A percentile compares a stretch with the other conserved stretches of the same genome.
These are phyloP conservation scores for Chrysochloris asiatica DNA, from an alignment of 2,113 vertebrate genomes.

Conservation along the genomic window DNA sequence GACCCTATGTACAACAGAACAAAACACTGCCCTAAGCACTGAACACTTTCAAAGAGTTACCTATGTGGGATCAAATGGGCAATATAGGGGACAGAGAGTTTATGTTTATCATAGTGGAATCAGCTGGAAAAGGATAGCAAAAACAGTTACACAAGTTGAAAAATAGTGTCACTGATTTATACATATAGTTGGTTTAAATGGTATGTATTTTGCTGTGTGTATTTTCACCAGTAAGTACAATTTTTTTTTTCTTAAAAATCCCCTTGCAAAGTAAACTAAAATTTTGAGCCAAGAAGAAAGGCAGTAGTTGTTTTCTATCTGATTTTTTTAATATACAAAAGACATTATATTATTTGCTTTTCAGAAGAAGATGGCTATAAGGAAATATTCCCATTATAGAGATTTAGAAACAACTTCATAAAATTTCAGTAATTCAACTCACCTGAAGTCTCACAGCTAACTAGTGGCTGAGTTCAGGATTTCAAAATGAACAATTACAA, in stretches of 20 bases:
- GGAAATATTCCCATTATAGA: neutral
- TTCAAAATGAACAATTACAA: neutral
- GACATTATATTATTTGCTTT: neutral
- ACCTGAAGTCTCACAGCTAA: neutral
- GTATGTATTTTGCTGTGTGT: neutral
- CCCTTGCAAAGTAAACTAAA: neutral
- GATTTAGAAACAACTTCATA: neutral
- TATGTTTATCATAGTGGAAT: neutral
- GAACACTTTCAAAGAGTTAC: neutral
- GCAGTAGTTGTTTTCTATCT: neutral
- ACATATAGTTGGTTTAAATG: neutral
- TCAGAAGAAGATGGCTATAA: neutral
- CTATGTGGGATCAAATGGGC: neutral
- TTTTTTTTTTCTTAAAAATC: no score
- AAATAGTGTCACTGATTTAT: neutral
- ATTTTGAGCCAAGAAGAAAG: neutral
- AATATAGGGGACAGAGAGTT: neutral
- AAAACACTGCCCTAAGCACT: neutral
- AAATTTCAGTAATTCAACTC: neutral
- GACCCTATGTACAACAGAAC: no score
- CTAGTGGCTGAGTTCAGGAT: neutral
- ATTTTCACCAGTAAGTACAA: neutral
- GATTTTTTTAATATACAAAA: neutral
- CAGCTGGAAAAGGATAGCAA: neutral
- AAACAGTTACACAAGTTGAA: neutral